These are phyloP conservation scores for Phrynocephalus versicolor DNA, from an alignment of 2,113 vertebrate species.

Conservation along the genomic window DNA sequence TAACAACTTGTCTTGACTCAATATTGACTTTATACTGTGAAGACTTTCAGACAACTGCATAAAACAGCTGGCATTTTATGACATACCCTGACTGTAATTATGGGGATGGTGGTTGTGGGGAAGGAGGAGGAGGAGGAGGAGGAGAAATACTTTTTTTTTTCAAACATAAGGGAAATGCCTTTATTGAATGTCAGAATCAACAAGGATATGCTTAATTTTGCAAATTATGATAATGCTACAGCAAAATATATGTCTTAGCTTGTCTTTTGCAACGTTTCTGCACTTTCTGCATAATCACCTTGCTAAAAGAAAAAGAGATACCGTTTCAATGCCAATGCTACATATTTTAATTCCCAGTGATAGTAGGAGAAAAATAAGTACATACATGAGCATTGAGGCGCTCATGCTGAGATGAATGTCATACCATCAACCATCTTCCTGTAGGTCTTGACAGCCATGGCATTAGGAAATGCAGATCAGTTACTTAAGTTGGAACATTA, in stretches of 20 bases:
- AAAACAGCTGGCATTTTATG: slow-evolving; percentile 44
- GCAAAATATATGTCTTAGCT: slow-evolving; percentile 2
- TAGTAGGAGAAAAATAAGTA: neutral
- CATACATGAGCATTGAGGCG: neutral
- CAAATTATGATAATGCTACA: slow-evolving; percentile 8
- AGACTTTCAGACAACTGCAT: slow-evolving; percentile 48
- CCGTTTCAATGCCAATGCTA: neutral
- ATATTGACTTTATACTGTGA: slow-evolving; percentile 38
- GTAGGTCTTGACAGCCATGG: neutral
- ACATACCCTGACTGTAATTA: slow-evolving; percentile 15
- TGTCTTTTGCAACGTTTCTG: fast-evolving
- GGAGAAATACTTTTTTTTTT: neutral
- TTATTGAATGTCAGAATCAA: slow-evolving; percentile 30
- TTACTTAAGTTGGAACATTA: neutral
- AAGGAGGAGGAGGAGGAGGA: no score
- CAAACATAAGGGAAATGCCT: slow-evolving; percentile 22
- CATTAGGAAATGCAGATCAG: slow-evolving; percentile 14
- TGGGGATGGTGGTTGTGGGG: neutral
- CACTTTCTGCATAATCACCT: neutral
- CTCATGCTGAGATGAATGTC: neutral
- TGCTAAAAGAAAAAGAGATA: neutral
- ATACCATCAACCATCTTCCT: neutral
- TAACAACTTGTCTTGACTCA: slow-evolving; percentile 54
- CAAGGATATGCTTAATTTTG: neutral
- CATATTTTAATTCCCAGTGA: neutral